These are phyloP conservation scores for Albula glossodonta DNA, from an alignment of 2,113 vertebrate genomes.

Conservation along the genomic window DNA sequence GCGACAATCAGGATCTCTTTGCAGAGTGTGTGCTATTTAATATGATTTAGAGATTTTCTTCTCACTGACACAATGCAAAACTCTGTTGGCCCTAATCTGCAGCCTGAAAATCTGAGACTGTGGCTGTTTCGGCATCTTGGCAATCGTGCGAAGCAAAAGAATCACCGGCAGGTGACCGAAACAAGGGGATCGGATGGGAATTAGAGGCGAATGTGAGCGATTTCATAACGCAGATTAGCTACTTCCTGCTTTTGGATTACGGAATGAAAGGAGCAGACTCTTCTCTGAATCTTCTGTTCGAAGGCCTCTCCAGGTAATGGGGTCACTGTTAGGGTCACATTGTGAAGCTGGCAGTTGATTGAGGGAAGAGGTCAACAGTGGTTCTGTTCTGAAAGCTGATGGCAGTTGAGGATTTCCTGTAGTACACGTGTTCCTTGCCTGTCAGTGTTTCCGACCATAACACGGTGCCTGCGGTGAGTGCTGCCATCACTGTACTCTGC, in stretches of 20 bases:
- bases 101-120: neutral
- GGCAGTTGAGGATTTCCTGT: neutral
- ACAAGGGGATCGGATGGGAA: neutral
- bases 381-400: neutral
- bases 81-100: slow-evolving; percentile 22
- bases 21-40: neutral
- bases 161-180: slow-evolving; percentile 6
- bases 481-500: too few relatives aligned
- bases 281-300: neutral
- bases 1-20: neutral
- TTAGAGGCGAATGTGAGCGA: neutral
- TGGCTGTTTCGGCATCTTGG: neutral
- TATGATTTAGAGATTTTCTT: slow-evolving; percentile 17
- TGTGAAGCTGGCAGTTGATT: too few relatives aligned
- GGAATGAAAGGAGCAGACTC: slow-evolving; percentile 15
- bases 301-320: neutral
- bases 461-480: too few relatives aligned
- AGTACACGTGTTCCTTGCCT: too few relatives aligned
- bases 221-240: slow-evolving; percentile 32
- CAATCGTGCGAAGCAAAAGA: slow-evolving; percentile 14
- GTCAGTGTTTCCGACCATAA: too few relatives aligned
- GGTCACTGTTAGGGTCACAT: neutral
- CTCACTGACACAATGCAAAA: slow-evolving; percentile 6
- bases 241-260: slow-evolving; percentile 32
- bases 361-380: neutral